Base-by-base conservation (phyloP, 2,888 invertebrate species). In the Meandrusa payeni region DNA sequence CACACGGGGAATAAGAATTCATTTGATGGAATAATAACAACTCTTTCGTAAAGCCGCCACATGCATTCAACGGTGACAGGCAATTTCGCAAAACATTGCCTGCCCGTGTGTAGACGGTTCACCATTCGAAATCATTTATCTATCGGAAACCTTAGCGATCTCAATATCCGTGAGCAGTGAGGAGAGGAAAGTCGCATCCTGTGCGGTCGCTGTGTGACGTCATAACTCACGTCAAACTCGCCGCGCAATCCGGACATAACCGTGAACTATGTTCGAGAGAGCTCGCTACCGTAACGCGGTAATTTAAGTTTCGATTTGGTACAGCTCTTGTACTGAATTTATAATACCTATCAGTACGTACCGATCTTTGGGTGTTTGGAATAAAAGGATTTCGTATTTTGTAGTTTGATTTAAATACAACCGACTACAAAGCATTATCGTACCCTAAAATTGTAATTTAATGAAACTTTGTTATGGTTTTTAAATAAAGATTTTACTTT, bases 151-250 rank as follows among this genome's bases (percentile, higher is more conserved):
- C 49, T 52, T 46, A 51, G 50, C 59, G 59, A 55, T 57, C 57
- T 61, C 61, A 54, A 69, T 64, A 64, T 51, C 58, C 51, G 41
- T 47, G 39, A 24, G 50, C 57, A 53, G 50, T 57, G 57, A 59
- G 54, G 53, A 48, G 53, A 50, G 48, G 43, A 49, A 58, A 57
- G 57, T 57, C 55, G 53, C 48, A 53, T 59, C 59, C 55, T 55
- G 33, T 44, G 52, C 50, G 58, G 55, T 45, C 42, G 45, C 54
- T 50, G 51, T 48, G 48, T 62, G 61, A 64, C 59, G 64, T 61
- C 66, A 69, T 73, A 70, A 69, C 58, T 76, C 69, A 69, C 58
- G 67, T 64, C 64, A 54, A 49, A 37, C 55, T 50, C 54, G 56
- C 58, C 57, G 63, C 57, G 58, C 48, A 32, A 20, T 37, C 20